Evolutionary conservation across 2,113 vertebrate species (phyloP), one percentile per base, ranked within the genome.

Genomic region (Beaufortia kweichowensis): DNA sequence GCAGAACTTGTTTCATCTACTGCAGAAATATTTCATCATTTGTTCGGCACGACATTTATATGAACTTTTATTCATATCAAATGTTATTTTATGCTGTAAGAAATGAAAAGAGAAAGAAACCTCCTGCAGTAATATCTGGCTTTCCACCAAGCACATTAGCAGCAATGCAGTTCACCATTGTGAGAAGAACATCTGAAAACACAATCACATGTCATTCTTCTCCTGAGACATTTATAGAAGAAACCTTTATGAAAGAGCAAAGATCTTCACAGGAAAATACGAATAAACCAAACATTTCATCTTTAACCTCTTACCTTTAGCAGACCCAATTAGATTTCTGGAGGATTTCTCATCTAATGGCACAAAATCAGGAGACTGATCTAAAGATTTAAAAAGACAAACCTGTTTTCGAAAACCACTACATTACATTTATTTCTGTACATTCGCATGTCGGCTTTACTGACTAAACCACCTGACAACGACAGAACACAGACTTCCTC

Each of bases 81-180:
- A 46, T 14, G 41, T 46, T 10, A 8, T 62, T 5, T 35, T 7
- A 11, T 39, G 35, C 8, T 2, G 35, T 39, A 39, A 10, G 35
- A 39, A 4, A 39, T 7, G 35, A 11, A 39, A 11, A 9, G n/a
- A 4, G 10, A 23, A 57, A 50, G 41, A 73, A 46, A 63, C 60
- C 43, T 50, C 43, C 14, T 81, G 90, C 89, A 70, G 92, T 89
- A 82, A 92, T 91, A 17, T 88, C 88, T 74, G 91, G 85, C 85
- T 92, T 93, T 84, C 93, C 94, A 83, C 97, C 95, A 1, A 99
- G 94, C 85, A 98, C 96, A 84, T 96, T 98, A 87, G 94, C 95
- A 79, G 96, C 97, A 85, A 98, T 95, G 79, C 98, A 95, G 85
- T 95, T 98, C 74, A 99, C 96, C 96, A 99, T 97, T 75, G 94